Conservation (phyloP, 2,797 vertebrate species). For the Tenualosa thibaudeaui region DNA sequence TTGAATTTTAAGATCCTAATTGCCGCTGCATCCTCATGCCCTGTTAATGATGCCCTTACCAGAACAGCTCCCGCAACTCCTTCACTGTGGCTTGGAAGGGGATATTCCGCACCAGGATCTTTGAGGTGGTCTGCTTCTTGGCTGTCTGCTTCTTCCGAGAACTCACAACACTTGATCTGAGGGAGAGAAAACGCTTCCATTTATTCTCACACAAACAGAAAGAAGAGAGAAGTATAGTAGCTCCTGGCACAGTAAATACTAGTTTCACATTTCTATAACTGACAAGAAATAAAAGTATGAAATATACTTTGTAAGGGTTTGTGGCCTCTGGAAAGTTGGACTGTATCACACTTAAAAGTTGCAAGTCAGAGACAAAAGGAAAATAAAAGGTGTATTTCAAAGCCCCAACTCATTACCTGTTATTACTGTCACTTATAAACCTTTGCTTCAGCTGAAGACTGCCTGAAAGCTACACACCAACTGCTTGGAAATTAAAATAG, state of each 20-base stretch:
- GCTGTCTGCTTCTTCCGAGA: slow-evolving; percentile 79
- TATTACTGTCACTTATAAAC: not conserved
- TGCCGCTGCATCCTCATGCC: not conserved
- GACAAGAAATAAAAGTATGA: not conserved
- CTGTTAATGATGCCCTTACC: slow-evolving; percentile 67
- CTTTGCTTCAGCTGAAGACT: not conserved
- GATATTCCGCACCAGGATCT: slow-evolving; percentile 95
- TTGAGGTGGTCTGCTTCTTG: slow-evolving; percentile 88
- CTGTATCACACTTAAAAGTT: not conserved
- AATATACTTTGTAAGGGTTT: not conserved
- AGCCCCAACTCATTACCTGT: not conserved
- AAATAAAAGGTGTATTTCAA: not conserved
- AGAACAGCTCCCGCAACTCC: slow-evolving; percentile 94
- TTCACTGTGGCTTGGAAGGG: slow-evolving; percentile 89
- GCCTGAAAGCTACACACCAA: not conserved
- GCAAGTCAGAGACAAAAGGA: not conserved
- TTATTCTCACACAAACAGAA: not conserved
- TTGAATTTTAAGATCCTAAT: too few species aligned
- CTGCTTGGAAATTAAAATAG: not conserved
- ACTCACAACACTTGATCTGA: slow-evolving; percentile 69
- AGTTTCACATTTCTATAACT: not conserved
- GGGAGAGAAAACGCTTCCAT: not conserved
- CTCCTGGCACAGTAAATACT: not conserved
- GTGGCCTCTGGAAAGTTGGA: not conserved
- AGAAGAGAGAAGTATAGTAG: not conserved